These are phyloP conservation scores for Chrysolina oricalcia DNA, from an alignment of 2,888 invertebrate genomes.

Conservation along the genomic window DNA sequence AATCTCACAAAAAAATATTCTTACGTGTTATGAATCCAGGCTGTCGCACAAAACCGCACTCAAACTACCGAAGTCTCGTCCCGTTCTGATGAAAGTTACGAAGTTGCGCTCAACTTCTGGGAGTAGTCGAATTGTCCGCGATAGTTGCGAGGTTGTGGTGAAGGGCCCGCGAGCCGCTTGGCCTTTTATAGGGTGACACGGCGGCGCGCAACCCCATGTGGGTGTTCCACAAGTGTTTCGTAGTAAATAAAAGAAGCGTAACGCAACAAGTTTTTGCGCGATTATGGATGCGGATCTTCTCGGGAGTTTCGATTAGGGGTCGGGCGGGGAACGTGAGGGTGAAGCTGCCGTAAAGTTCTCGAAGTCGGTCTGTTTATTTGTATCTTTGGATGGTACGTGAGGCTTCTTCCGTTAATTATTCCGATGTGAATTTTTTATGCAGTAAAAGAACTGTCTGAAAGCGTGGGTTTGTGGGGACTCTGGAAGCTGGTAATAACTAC, in stretches of 20 bases:
- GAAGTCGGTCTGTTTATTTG: too few species aligned
- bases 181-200: slow-evolving; percentile 57
- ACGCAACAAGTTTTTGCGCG: slow-evolving; percentile 19
- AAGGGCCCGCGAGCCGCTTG: slow-evolving; percentile 13
- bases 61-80: background rate
- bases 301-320: background rate
- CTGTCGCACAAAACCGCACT: background rate
- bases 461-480: too few species aligned
- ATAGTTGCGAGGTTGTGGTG: slow-evolving; percentile 47
- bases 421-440: too few species aligned
- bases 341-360: too few species aligned
- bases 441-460: too few species aligned
- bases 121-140: slow-evolving; percentile 16
- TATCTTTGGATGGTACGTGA: too few species aligned
- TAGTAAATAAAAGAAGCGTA: slow-evolving; percentile 25
- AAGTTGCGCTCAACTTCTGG: slow-evolving; percentile 13
- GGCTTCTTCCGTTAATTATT: too few species aligned
- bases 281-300: background rate
- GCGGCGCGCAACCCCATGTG: slow-evolving; percentile 55
- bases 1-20: background rate
- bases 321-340: background rate
- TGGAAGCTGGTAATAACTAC: too few species aligned
- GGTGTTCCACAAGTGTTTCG: slow-evolving; percentile 53
- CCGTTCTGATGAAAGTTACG: background rate
- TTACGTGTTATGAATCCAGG: background rate